Conservation (phyloP, 2,888 invertebrate genomes). For the Microdon myrmicae region DNA sequence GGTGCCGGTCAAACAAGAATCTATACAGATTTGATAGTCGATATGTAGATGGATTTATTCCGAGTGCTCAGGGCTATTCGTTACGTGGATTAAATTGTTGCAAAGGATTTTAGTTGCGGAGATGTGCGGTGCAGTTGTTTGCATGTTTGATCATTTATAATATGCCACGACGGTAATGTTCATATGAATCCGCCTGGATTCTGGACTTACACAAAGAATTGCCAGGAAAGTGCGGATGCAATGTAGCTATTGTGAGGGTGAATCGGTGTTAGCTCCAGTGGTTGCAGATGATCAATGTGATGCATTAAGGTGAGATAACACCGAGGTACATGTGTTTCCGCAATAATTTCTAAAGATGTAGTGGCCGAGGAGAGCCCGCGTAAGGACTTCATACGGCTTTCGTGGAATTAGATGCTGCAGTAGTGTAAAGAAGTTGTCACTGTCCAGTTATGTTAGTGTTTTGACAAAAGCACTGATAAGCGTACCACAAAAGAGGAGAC, state of each 20-base stretch:
- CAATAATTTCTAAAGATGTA: too few species aligned
- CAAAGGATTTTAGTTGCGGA: conserved; percentile 3
- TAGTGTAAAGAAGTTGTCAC: too few species aligned
- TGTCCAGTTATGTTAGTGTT: too few species aligned
- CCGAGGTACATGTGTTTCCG: conserved; percentile 37
- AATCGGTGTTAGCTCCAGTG: conserved; percentile 17
- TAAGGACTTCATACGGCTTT: too few species aligned
- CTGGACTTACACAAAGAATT: conserved; percentile 1
- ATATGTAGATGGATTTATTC: conserved; percentile 49
- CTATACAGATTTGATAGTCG: conserved; percentile 44
- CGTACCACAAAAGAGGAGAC: too few species aligned
- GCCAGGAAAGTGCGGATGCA: conserved; percentile 33
- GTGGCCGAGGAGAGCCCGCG: too few species aligned
- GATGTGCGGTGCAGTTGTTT: conserved; percentile 1
- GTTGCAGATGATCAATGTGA: conserved; percentile 40
- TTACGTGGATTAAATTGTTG: conserved; percentile 50
- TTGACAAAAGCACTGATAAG: too few species aligned
- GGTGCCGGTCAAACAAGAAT: conserved; percentile 16
- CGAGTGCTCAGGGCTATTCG: conserved; percentile 41
- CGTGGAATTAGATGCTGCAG: too few species aligned
- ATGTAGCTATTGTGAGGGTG: conserved; percentile 26
- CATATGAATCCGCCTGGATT: conserved; percentile 20
- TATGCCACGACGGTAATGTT: conserved; percentile 36
- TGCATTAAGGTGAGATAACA: conserved; percentile 39
- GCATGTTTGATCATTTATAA: conserved; percentile 30